phyloP scores from a whole-genome alignment of 2,797 vertebrate genomes.

The Gambelia wislizenii region DNA sequence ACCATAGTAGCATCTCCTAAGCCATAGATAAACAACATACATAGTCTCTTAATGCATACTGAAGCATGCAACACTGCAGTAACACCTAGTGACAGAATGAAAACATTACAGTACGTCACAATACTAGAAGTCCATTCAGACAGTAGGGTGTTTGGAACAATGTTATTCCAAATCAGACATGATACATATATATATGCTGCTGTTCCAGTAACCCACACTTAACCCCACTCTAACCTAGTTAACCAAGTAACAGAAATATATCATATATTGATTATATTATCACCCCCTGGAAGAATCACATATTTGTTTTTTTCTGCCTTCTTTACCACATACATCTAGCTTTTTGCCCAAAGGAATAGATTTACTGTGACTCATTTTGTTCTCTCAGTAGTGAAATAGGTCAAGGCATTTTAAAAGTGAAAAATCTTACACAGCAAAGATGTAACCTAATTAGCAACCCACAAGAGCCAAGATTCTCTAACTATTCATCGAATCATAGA shows the following conservation, averaged over 20 bases:
- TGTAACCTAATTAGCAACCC: not conserved
- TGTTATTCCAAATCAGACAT: not conserved
- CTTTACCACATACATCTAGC: not conserved
- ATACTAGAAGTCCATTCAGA: not conserved
- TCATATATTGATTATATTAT: not conserved
- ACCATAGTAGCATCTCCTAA: not conserved
- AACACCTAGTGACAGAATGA: not conserved
- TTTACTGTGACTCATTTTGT: conserved; percentile 20
- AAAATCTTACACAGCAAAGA: conserved; percentile 11
- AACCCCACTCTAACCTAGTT: not conserved
- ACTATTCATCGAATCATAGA: too few relatives aligned
- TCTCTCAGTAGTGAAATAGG: not conserved
- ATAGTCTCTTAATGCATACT: not conserved
- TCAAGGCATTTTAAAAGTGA: not conserved
- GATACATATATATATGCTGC: not conserved
- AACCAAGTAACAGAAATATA: not conserved
- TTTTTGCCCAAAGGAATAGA: conserved; percentile 25
- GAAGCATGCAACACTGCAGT: not conserved
- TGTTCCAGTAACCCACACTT: not conserved
- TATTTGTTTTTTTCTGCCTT: conserved; percentile 16
- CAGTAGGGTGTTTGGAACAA: not conserved
- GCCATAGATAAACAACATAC: not conserved
- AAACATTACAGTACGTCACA: not conserved
- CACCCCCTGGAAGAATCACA: not conserved
- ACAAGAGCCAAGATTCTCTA: not conserved